A percentile compares a stretch with the other conserved stretches of the same genome.
Evolutionary conservation across 2,797 vertebrate genomes (phyloP).

Genomic region (Poeciliopsis turneri): DNA sequence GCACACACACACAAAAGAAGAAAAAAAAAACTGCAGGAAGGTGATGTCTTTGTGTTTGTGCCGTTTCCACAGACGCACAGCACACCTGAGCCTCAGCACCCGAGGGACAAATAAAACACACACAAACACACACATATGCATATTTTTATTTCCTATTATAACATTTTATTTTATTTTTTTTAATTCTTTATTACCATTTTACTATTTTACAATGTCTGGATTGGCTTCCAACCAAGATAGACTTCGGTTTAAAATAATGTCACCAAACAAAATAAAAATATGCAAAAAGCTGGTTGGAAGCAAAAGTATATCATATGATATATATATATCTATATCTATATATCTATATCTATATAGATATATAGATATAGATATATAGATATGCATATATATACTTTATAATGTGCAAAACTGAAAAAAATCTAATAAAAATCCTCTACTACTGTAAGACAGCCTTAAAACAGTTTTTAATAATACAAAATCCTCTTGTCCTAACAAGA

Average conservation of each 20-base stretch:
- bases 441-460: background rate
- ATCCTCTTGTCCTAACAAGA: background rate
- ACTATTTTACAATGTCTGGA: background rate
- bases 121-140: background rate
- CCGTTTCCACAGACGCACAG: background rate
- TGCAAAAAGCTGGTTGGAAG: background rate
- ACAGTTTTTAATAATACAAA: too few species aligned
- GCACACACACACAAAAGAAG: background rate
- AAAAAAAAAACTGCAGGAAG: constrained; percentile 1
- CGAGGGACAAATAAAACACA: constrained; percentile 7
- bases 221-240: background rate
- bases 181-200: background rate
- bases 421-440: background rate
- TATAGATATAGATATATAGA: background rate
- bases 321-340: too few species aligned
- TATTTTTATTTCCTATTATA: background rate
- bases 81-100: constrained; percentile 47
- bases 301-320: too few species aligned
- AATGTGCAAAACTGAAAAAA: background rate
- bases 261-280: background rate
- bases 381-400: background rate
- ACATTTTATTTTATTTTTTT: too few species aligned
- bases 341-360: too few species aligned
- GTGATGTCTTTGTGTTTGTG: constrained; percentile 16
- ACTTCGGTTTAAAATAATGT: background rate